A percentile compares a stretch with the other conserved stretches of the same genome.
phyloP scores from a whole-genome alignment of 92 coral and sea anemone genomes.

The Porites rus region DNA sequence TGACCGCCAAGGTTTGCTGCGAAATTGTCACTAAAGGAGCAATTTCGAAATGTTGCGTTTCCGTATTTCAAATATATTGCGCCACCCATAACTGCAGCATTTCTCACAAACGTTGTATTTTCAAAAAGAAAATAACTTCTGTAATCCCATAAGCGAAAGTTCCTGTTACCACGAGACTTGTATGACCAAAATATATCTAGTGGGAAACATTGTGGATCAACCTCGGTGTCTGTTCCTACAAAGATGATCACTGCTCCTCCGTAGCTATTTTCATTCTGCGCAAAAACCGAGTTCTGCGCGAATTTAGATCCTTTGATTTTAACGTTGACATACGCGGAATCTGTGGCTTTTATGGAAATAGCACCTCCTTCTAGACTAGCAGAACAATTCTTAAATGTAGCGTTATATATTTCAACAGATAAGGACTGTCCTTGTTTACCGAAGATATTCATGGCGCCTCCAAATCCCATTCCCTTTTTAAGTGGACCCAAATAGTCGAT shows the following conservation, averaged over 20 bases:
- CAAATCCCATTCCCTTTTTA: background rate
- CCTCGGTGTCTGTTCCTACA: background rate
- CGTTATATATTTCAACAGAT: background rate
- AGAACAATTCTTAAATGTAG: background rate
- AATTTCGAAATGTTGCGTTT: slow-evolving; percentile 25
- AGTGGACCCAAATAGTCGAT: no score
- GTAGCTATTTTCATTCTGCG: no score
- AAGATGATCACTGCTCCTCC: background rate
- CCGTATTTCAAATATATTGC: slow-evolving; percentile 60
- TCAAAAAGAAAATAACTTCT: slow-evolving; percentile 29
- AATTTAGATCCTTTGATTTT: slow-evolving; percentile 1
- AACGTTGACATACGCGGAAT: background rate
- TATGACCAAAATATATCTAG: background rate
- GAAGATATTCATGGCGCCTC: background rate
- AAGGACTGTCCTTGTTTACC: background rate
- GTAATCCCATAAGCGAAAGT: slow-evolving; percentile 55
- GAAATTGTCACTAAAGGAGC: slow-evolving; percentile 67
- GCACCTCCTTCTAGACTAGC: background rate
- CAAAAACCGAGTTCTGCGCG: background rate
- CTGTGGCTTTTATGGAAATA: background rate
- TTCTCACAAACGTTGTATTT: slow-evolving; percentile 54
- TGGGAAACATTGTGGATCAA: background rate
- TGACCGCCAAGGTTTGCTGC: slow-evolving; percentile 49
- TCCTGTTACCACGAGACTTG: background rate
- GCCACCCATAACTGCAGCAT: slow-evolving; percentile 67